Evolutionary conservation across 2,113 vertebrate species (phyloP).

Genomic region (Scophthalmus maximus): DNA sequence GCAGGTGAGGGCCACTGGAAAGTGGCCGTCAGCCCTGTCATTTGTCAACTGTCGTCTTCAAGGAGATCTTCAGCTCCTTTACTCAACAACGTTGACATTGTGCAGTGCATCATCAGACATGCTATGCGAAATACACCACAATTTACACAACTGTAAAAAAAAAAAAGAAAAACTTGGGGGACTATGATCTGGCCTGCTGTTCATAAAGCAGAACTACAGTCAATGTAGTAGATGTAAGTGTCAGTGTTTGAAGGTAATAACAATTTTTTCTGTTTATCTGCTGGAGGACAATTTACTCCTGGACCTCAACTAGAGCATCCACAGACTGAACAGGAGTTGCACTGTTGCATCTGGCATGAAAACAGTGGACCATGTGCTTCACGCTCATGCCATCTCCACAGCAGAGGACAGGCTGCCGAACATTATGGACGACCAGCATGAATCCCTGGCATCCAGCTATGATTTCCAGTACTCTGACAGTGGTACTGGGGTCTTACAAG

Average conservation of each 20-base stretch:
- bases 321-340: conserved; percentile 58
- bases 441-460: conserved; percentile 51
- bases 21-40: background rate
- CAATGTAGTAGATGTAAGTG: background rate
- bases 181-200: background rate
- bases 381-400: conserved; percentile 52
- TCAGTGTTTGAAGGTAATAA: conserved; percentile 27
- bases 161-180: background rate
- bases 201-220: conserved; percentile 3
- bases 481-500: conserved; percentile 44
- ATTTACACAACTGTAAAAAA: background rate
- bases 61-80: conserved; percentile 7
- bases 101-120: conserved; percentile 1
- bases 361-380: conserved; percentile 64
- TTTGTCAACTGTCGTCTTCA: conserved; percentile 8
- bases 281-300: conserved; percentile 52
- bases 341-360: conserved; percentile 69
- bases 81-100: background rate
- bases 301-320: conserved; percentile 33
- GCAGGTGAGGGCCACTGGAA: background rate
- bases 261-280: conserved; percentile 49
- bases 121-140: background rate
- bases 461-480: conserved; percentile 32
- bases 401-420: conserved; percentile 63
- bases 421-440: conserved; percentile 71